Conservation (phyloP, 2,113 vertebrate species). For the Cebidichthys violaceus region DNA sequence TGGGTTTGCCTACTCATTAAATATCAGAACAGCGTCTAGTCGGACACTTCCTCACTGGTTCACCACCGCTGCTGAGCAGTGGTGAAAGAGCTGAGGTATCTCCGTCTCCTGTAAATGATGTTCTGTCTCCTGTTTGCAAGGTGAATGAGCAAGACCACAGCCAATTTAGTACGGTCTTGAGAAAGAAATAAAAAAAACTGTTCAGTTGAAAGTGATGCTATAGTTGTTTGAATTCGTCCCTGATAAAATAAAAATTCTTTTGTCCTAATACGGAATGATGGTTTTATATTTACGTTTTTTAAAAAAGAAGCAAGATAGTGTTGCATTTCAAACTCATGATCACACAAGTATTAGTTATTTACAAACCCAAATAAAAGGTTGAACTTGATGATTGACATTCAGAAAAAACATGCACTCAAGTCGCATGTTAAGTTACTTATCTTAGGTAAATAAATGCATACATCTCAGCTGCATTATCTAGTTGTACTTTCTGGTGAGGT, state of each 20-base stretch:
- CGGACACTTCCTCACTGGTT: conserved; percentile 5
- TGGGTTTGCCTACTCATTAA: conserved; percentile 57
- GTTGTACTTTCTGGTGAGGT: background rate
- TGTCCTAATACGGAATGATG: background rate
- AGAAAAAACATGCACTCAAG: no score
- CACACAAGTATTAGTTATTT: background rate
- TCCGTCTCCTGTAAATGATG: conserved; percentile 22
- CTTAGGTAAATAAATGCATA: background rate
- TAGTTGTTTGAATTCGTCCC: conserved; percentile 69
- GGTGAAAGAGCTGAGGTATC: background rate
- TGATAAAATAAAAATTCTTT: conserved; percentile 69
- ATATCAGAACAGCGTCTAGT: conserved; percentile 9
- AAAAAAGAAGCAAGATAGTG: background rate
- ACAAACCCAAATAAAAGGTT: background rate
- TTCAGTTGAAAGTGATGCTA: conserved; percentile 54
- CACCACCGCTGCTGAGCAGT: background rate
- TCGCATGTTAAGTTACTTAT: background rate
- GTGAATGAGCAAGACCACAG: conserved; percentile 34
- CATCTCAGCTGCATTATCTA: background rate
- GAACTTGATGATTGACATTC: background rate
- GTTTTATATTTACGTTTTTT: no score
- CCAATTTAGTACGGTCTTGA: conserved; percentile 58
- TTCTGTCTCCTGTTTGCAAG: conserved; percentile 51
- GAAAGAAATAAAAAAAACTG: conserved; percentile 12
- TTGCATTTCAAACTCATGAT: background rate